Percentiles rank a stretch among this genome's conserved stretches.
Conservation (phyloP, 2,888 invertebrate species). For the Morinoia aosen region DNA sequence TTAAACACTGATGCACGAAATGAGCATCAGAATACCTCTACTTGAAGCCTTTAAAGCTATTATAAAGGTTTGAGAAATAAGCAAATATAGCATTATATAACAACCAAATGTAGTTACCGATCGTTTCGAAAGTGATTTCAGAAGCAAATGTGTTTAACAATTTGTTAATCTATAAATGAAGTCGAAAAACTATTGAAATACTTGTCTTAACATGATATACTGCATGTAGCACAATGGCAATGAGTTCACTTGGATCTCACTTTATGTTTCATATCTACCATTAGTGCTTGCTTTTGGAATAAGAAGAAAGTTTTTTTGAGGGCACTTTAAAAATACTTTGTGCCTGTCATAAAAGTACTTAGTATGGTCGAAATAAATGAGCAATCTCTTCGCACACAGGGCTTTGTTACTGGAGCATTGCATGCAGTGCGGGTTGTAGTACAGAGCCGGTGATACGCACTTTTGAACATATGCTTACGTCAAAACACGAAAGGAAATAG, state of each 20-base stretch:
- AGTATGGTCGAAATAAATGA: not conserved
- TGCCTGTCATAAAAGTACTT: not conserved
- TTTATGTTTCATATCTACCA: not conserved
- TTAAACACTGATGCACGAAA: too few relatives aligned
- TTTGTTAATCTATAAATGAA: not conserved
- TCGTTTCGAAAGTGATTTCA: too few relatives aligned
- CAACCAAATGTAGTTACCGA: too few relatives aligned
- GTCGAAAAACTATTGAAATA: not conserved
- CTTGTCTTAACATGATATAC: not conserved
- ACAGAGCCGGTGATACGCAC: not conserved
- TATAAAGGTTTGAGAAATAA: too few relatives aligned
- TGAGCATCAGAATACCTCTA: too few relatives aligned
- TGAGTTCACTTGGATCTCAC: not conserved
- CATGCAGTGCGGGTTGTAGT: too few relatives aligned
- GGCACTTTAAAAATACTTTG: not conserved
- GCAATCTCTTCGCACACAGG: not conserved
- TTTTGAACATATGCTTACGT: not conserved
- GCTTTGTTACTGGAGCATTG: not conserved
- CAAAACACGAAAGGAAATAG: not conserved
- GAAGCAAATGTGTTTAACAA: too few relatives aligned
- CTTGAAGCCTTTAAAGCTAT: too few relatives aligned
- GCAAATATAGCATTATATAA: too few relatives aligned
- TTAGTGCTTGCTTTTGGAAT: not conserved
- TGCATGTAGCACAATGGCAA: not conserved
- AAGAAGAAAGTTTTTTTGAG: not conserved